These are phyloP conservation scores for Uropetala carovei DNA, from an alignment of 2,888 invertebrate species.

Conservation along the genomic window DNA sequence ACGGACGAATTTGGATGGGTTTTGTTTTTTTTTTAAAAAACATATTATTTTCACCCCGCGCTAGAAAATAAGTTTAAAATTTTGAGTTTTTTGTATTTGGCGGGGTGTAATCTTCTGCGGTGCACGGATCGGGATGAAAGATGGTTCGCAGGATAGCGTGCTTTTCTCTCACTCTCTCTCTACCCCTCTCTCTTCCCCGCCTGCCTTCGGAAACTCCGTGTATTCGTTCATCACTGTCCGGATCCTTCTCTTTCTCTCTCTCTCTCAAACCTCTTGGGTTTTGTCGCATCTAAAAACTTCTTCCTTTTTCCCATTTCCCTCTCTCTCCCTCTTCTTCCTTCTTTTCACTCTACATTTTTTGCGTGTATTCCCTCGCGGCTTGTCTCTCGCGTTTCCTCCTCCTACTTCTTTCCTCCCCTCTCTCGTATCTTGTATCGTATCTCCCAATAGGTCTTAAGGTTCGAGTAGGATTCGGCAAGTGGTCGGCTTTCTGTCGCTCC, in stretches of 20 bases:
- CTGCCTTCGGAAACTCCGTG: conserved; percentile 37
- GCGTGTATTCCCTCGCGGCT: neutral
- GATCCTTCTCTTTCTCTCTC: neutral
- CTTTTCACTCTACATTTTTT: neutral
- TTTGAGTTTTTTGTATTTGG: no score
- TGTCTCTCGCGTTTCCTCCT: neutral
- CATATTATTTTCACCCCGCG: no score
- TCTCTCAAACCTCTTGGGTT: conserved; percentile 4
- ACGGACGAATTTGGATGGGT: neutral
- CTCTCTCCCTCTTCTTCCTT: neutral
- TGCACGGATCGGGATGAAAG: neutral
- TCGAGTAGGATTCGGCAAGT: neutral
- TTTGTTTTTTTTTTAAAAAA: neutral
- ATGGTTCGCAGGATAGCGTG: neutral
- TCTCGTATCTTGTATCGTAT: neutral
- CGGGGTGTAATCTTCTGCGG: no score
- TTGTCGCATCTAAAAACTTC: conserved; percentile 26
- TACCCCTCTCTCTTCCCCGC: no score
- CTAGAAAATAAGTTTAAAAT: no score
- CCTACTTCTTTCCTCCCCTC: no score
- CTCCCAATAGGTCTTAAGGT: neutral
- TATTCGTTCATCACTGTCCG: conserved; percentile 59
- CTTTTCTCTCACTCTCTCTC: no score
- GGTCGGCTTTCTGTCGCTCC: neutral
- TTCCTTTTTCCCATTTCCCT: neutral